Conservation (phyloP, 2,113 vertebrate genomes). For the Hypocryptadius cinnamomeus region DNA sequence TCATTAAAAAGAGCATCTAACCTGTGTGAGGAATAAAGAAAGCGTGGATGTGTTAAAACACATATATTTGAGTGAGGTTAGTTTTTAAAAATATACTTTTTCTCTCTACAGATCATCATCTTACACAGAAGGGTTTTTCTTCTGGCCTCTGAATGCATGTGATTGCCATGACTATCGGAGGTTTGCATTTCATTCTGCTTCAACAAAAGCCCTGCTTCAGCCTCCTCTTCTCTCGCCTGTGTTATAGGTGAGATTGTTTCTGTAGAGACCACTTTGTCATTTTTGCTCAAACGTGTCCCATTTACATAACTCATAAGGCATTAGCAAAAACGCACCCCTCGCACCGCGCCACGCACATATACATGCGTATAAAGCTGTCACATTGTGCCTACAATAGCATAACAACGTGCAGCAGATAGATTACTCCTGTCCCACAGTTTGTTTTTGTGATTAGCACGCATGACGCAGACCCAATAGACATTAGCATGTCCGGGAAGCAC, state of each 20-base stretch:
- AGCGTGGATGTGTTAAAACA: not conserved
- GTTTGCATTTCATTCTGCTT: slow-evolving; percentile 12
- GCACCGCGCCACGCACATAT: not conserved
- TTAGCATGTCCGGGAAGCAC: slow-evolving; percentile 64
- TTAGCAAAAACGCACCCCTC: not conserved
- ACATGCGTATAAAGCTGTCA: not conserved
- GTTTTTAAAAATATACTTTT: not conserved
- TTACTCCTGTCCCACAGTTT: slow-evolving; percentile 14
- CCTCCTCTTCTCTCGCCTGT: not conserved
- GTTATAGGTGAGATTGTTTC: not conserved
- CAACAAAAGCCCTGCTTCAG: not conserved
- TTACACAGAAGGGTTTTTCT: not conserved
- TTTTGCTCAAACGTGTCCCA: not conserved
- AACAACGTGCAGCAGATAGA: not conserved
- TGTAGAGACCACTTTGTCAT: not conserved
- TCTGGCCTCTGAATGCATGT: not conserved
- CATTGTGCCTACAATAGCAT: not conserved
- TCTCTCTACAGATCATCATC: not conserved
- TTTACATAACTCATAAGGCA: slow-evolving; percentile 23
- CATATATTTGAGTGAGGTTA: not conserved
- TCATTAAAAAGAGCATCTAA: not conserved
- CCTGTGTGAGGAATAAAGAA: not conserved
- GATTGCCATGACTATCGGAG: not conserved
- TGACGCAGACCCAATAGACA: slow-evolving; percentile 46
- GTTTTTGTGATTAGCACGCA: slow-evolving; percentile 48